A percentile compares a stretch with the other conserved stretches of the same genome.
Evolutionary conservation across 1,140 invertebrate species (phyloP).

Genomic region (Holotrichia oblita): DNA sequence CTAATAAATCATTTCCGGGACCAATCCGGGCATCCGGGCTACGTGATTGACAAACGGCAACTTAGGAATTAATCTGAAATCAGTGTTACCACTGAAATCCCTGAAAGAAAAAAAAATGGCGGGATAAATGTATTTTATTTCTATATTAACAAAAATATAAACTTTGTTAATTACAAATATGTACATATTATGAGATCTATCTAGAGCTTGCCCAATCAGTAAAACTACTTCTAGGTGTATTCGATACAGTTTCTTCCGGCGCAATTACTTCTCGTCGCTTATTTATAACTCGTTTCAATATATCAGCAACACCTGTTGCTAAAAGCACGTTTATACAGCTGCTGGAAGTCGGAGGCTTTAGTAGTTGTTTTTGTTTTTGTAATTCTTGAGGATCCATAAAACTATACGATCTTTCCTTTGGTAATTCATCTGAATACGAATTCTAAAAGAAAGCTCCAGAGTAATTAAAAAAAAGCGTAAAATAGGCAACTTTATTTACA

Average conservation of each 20-base stretch:
- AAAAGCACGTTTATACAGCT: slow-evolving; percentile 59
- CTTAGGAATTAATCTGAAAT: slow-evolving; percentile 37
- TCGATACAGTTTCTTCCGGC: slow-evolving; percentile 47
- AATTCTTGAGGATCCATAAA: slow-evolving; percentile 51
- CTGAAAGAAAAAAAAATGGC: slow-evolving; percentile 20
- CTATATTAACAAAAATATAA: slow-evolving; percentile 34
- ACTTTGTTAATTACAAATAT: slow-evolving; percentile 38
- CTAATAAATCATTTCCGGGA: slow-evolving; percentile 59
- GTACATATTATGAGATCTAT: background rate
- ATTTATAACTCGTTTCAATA: slow-evolving; percentile 57
- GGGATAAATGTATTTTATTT: slow-evolving; percentile 34
- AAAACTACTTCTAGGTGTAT: slow-evolving; percentile 52
- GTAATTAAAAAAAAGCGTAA: slow-evolving; percentile 17
- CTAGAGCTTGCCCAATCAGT: slow-evolving; percentile 50
- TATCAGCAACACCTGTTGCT: slow-evolving; percentile 58
- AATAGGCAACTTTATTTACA: slow-evolving; percentile 31
- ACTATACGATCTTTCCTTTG: slow-evolving; percentile 50
- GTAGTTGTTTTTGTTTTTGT: slow-evolving; percentile 51
- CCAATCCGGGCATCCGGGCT: slow-evolving; percentile 58
- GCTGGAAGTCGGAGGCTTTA: slow-evolving; percentile 53
- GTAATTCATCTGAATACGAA: slow-evolving; percentile 17
- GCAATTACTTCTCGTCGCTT: slow-evolving; percentile 55
- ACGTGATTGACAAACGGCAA: slow-evolving; percentile 51
- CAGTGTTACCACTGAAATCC: slow-evolving; percentile 40
- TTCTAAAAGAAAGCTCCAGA: slow-evolving; percentile 37